Conservation (phyloP, 1,140 invertebrate genomes). For the Teleopsis dalmanni region DNA sequence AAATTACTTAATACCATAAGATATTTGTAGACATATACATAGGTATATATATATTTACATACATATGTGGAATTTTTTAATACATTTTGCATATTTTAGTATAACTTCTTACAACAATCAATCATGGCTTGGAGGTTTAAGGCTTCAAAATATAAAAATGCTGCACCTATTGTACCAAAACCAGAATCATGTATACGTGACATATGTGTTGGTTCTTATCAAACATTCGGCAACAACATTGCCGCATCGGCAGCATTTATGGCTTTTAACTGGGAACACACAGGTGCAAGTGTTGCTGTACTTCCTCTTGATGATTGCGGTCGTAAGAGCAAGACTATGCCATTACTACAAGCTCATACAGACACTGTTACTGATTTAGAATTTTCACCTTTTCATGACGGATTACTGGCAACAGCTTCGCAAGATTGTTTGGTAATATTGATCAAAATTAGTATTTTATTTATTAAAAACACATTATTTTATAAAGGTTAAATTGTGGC, state of each 20-base stretch:
- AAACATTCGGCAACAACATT: conserved; percentile 90
- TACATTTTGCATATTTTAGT: too few species aligned
- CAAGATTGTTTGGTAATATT: conserved; percentile 85
- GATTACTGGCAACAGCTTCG: conserved; percentile 79
- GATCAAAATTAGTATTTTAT: not conserved
- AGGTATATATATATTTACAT: too few species aligned
- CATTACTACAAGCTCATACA: conserved; percentile 71
- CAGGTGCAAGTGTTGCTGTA: conserved; percentile 78
- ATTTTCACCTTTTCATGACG: conserved; percentile 91
- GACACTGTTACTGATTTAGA: conserved; percentile 92
- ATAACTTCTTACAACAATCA: too few species aligned
- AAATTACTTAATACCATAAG: too few species aligned
- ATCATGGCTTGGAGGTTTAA: conserved; percentile 96
- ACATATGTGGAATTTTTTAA: too few species aligned
- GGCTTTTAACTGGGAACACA: conserved; percentile 86
- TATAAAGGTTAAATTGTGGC: conserved; percentile 67
- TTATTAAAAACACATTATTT: not conserved
- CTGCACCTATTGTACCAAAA: conserved; percentile 84
- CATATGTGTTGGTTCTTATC: conserved; percentile 80
- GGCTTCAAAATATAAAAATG: conserved; percentile 95
- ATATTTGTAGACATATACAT: too few species aligned
- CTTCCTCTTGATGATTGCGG: conserved; percentile 79
- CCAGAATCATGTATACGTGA: conserved; percentile 84
- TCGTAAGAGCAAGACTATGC: conserved; percentile 76
- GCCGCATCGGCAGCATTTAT: conserved; percentile 85